Conservation (phyloP, 2,113 vertebrate genomes). For the Zosterops pallidus region DNA sequence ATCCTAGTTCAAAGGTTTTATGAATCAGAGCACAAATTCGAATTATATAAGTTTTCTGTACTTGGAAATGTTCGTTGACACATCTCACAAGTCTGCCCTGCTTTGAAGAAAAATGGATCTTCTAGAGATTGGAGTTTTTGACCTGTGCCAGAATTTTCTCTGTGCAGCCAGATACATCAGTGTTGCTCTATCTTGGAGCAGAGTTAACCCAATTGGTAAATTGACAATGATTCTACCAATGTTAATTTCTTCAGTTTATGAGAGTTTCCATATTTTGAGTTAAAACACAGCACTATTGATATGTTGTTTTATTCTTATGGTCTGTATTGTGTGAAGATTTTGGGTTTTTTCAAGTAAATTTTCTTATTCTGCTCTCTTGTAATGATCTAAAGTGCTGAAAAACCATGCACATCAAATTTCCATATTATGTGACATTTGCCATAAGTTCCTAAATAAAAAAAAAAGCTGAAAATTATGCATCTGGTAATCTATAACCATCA, state of each 20-base stretch:
- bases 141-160: neutral
- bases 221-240: neutral
- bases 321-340: neutral
- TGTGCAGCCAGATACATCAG: accelerated
- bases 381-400: neutral
- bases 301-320: neutral
- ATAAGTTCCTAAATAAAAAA: neutral
- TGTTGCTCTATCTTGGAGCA: neutral
- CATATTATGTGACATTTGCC: neutral
- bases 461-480: neutral
- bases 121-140: neutral
- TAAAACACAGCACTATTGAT: neutral
- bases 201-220: neutral
- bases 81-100: neutral
- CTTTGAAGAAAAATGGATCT: neutral
- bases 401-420: neutral
- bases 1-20: neutral
- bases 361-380: neutral
- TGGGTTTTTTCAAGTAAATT: neutral
- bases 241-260: neutral
- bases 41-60: neutral
- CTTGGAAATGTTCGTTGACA: neutral
- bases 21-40: neutral
- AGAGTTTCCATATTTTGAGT: neutral
- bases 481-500: neutral